A percentile compares a stretch with the other conserved stretches of the same genome.
phyloP scores from a whole-genome alignment of 2,888 invertebrate species.

The Chydorus sphaericus region DNA sequence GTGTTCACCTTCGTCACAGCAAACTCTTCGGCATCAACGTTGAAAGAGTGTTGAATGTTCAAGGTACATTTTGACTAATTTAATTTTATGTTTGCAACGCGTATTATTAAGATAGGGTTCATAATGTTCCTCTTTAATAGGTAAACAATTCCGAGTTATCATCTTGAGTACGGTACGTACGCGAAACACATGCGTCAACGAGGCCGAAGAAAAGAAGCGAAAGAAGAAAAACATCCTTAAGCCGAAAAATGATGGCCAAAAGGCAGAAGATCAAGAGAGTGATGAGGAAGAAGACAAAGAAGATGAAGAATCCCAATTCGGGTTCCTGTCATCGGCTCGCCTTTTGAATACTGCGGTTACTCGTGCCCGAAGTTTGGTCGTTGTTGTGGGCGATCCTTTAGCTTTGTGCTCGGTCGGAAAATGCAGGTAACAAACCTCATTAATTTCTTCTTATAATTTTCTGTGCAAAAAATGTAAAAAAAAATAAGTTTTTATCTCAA shows the following conservation, averaged over 20 bases:
- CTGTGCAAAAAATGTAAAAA: background rate
- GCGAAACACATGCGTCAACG: constrained; percentile 46
- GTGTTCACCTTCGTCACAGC: constrained; percentile 56
- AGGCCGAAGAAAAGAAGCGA: background rate
- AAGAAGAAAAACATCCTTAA: background rate
- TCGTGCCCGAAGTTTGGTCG: constrained; percentile 64
- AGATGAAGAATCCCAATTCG: constrained; percentile 39
- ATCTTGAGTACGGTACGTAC: constrained; percentile 66
- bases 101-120: background rate
- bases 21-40: constrained; percentile 60
- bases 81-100: constrained; percentile 5
- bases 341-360: constrained; percentile 69
- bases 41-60: constrained; percentile 67
- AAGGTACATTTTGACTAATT: constrained; percentile 36
- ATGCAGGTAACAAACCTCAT: constrained; percentile 40
- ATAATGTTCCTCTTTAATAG: constrained; percentile 25
- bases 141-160: constrained; percentile 69
- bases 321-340: constrained; percentile 66
- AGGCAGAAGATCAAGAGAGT: constrained; percentile 25
- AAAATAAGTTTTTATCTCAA: too few relatives aligned
- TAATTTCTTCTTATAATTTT: background rate
- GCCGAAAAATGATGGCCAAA: background rate
- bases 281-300: constrained; percentile 25
- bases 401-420: constrained; percentile 64
- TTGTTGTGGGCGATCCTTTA: constrained; percentile 70